Evolutionary conservation across 1,140 invertebrate species (phyloP).

Genomic region (Drosophila murphyi): DNA sequence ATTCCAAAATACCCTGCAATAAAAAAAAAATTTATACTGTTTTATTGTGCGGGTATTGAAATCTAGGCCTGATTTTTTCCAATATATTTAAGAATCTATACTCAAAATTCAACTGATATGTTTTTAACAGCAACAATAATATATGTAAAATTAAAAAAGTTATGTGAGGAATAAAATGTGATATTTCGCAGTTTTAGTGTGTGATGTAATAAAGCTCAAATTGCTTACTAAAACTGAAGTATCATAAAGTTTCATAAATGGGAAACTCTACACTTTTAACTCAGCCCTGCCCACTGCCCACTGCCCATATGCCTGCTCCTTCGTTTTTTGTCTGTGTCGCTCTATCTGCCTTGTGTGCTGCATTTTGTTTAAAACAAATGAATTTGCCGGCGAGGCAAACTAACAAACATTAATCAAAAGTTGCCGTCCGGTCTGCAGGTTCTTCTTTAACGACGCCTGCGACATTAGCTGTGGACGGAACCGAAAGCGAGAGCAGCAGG

Average conservation of each 20-base stretch:
- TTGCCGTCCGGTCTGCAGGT: conserved; percentile 63
- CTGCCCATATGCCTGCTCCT: not conserved
- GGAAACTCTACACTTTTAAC: not conserved
- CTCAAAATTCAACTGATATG: too few species aligned
- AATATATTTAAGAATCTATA: too few species aligned
- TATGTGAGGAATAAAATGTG: too few species aligned
- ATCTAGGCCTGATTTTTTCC: too few species aligned
- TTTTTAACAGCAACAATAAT: too few species aligned
- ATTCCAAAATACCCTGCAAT: not conserved
- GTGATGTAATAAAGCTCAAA: conserved; percentile 14
- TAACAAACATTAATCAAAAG: conserved; percentile 81
- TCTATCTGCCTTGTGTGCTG: conserved; percentile 23
- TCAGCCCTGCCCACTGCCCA: not conserved
- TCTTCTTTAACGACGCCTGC: conserved; percentile 36
- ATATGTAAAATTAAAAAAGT: too few species aligned
- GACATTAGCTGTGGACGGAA: not conserved
- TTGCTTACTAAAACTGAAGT: conserved; percentile 9
- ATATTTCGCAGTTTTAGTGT: not conserved
- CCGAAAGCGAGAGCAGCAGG: too few species aligned
- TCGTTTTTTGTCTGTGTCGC: conserved; percentile 39
- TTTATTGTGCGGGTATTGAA: too few species aligned
- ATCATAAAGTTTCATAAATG: conserved; percentile 18
- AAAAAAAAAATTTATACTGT: too few species aligned
- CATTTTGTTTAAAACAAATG: conserved; percentile 80
- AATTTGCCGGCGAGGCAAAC: conserved; percentile 70